Evolutionary conservation across 1,140 invertebrate species (phyloP).

Genomic region (Phortica variegata): DNA sequence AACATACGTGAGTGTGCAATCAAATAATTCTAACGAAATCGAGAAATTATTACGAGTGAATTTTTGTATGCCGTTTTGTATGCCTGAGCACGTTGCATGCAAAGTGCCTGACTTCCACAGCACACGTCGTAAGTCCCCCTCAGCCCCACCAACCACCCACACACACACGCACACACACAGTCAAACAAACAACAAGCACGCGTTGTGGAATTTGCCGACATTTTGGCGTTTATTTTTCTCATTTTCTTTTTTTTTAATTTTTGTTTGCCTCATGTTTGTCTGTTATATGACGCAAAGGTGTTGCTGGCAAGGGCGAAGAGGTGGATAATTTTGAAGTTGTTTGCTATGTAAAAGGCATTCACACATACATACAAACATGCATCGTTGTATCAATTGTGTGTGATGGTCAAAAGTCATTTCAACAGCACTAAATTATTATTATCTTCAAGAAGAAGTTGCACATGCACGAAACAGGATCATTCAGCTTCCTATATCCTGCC

Average conservation of each 20-base stretch:
- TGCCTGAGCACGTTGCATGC: slow-evolving; percentile 31
- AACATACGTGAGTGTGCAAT: slow-evolving; percentile 37
- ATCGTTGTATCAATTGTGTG: slow-evolving; percentile 54
- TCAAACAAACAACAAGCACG: no score
- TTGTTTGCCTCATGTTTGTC: not conserved
- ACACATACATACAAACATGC: not conserved
- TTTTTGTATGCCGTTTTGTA: slow-evolving; percentile 27
- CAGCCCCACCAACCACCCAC: no score
- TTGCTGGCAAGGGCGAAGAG: no score
- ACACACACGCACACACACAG: no score
- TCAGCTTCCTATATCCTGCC: slow-evolving; percentile 39
- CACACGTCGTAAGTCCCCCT: no score
- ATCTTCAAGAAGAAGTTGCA: slow-evolving; percentile 57
- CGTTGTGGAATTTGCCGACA: slow-evolving; percentile 49
- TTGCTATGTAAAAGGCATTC: no score
- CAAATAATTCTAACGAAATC: slow-evolving; percentile 51
- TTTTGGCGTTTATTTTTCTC: slow-evolving; percentile 30
- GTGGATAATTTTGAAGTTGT: no score
- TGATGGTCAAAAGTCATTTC: slow-evolving; percentile 59
- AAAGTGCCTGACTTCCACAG: slow-evolving; percentile 37
- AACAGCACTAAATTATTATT: slow-evolving; percentile 59
- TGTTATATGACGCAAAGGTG: not conserved
- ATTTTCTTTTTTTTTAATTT: slow-evolving; percentile 44
- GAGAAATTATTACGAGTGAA: slow-evolving; percentile 48
- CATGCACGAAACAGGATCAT: slow-evolving; percentile 37